Conservation (phyloP, 2,888 invertebrate genomes). For the Chromoteleia sp. region DNA sequence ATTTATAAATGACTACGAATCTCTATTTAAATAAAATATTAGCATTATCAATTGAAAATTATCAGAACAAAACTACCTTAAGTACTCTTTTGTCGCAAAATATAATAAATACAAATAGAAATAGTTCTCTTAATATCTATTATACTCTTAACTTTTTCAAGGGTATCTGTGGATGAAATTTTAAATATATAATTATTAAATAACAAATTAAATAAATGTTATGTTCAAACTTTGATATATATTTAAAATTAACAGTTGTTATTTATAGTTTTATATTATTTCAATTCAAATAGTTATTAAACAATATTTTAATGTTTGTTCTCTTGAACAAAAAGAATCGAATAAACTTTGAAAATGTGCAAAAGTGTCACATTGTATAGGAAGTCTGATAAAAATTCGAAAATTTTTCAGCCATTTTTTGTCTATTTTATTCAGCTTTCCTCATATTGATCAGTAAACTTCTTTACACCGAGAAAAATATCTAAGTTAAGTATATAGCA, state of each 20-base stretch:
- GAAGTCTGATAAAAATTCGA: conserved; percentile 39
- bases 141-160: no score
- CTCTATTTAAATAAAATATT: no score
- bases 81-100: no score
- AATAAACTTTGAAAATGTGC: conserved; percentile 33
- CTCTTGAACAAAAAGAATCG: conserved; percentile 11
- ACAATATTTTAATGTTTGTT: conserved; percentile 18
- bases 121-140: no score
- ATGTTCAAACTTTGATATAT: not conserved
- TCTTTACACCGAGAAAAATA: conserved; percentile 14
- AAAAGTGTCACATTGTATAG: conserved; percentile 28
- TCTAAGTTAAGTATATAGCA: not conserved
- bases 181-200: no score
- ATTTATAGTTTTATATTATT: conserved; percentile 7
- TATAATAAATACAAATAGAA: no score
- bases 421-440: conserved; percentile 24
- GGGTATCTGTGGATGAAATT: no score
- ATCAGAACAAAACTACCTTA: no score
- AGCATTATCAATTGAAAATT: no score
- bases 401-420: conserved; percentile 45
- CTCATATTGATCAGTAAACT: conserved; percentile 41
- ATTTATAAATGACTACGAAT: no score
- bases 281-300: not conserved
- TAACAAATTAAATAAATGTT: no score
- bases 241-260: not conserved